Evolutionary conservation across 2,113 vertebrate genomes (phyloP), one percentile per base, ranked within the genome.

Genomic region (Coregonus clupeaformis): DNA sequence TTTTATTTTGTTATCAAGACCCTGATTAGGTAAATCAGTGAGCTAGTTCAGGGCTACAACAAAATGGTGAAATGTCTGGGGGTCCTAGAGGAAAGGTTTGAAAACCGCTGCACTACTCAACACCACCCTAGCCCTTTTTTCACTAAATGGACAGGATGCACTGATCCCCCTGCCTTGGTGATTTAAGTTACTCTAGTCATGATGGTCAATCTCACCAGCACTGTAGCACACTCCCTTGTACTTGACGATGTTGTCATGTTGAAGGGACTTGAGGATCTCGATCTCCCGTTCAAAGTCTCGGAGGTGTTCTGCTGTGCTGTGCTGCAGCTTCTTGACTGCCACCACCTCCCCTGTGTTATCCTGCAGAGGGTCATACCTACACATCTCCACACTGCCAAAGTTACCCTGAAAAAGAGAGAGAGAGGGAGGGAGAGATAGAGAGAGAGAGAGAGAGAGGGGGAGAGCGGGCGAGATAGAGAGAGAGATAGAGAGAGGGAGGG

Each of bases 171-270:
- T 42, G 36, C 36, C 7, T 42, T 42, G 36, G 36, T 9, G 36
- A 42, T 42, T 42, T 42, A 42, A 42, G 36, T 42, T 42, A 11
- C 36, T 42, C 7, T 11, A 42, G 9, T 42, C 9, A 42, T 11
- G 36, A 42, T 42, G 36, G 36, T 42, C 3, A 30, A 16, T n/a
- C 90, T 20, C 90, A 98, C 98, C 98, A 81, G 96, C 96, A 24
- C 96, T 99, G 87, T 98, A 99, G 88, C 97, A 98, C 9, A 99
- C 97, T 73, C 98, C 98, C 88, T 98, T 98, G 87, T 99, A 99
- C 81, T 95, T 96, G 69, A 99, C 98, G 13, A 99, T 99, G 92
- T 99, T 99, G 66, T 99, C 97, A 20, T 99, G 98, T 69, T 98
- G 97, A 60, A 99, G 91, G 6, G 97, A 99, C 77, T 96, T 98